Conservation (phyloP, 2,797 vertebrate species). For the Balearica regulorum region DNA sequence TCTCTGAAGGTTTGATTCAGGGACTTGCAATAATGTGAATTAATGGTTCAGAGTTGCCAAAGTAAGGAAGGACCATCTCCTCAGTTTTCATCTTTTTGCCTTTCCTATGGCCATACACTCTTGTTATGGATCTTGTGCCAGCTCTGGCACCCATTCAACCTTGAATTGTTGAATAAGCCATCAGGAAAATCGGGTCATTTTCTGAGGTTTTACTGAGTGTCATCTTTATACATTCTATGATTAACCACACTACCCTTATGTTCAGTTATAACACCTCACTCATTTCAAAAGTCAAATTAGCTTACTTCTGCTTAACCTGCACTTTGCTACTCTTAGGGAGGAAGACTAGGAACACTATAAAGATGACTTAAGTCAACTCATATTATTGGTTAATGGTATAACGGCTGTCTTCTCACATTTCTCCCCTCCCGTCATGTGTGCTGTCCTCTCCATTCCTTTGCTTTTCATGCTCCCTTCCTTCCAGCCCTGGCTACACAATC, state of each 20-base stretch:
- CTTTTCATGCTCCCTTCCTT: background rate
- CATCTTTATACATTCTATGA: no score
- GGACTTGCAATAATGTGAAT: background rate
- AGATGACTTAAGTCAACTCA: background rate
- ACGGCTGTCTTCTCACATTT: background rate
- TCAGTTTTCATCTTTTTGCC: background rate
- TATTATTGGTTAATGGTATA: background rate
- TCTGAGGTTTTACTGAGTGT: background rate
- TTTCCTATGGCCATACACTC: background rate
- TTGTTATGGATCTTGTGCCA: background rate
- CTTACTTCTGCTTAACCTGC: background rate
- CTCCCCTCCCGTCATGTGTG: rapidly evolving
- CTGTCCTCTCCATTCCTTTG: background rate
- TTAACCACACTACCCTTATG: background rate
- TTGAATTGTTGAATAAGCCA: background rate
- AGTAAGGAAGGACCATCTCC: background rate
- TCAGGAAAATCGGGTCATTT: background rate
- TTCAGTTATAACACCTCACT: background rate
- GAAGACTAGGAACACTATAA: background rate
- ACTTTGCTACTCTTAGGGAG: background rate
- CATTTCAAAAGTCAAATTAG: background rate
- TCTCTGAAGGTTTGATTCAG: background rate
- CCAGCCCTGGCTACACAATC: background rate
- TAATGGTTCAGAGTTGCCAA: background rate
- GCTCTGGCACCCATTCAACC: background rate